phyloP scores from a whole-genome alignment of 2,797 vertebrate genomes.

The Parambassis ranga region DNA sequence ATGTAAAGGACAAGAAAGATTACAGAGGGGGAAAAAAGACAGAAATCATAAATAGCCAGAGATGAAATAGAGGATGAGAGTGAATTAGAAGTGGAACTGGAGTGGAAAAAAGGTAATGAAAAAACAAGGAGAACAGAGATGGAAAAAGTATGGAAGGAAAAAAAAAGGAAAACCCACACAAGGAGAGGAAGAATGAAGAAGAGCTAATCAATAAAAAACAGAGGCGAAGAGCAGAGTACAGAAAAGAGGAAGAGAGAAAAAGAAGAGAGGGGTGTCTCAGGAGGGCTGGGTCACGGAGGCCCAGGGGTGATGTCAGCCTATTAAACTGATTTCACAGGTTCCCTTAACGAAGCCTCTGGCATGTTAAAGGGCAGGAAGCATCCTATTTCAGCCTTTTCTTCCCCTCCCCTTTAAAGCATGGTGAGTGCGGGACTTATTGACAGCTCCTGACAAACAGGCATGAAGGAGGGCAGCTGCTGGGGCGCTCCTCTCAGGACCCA shows the following conservation, averaged over 20 bases:
- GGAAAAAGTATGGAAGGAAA: not conserved
- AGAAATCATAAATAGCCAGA: not conserved
- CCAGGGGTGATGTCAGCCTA: slow-evolving; percentile 83
- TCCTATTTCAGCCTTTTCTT: slow-evolving; percentile 76
- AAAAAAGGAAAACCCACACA: not conserved
- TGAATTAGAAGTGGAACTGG: not conserved
- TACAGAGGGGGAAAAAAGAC: not conserved
- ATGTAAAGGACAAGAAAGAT: not conserved
- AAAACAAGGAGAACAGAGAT: not conserved
- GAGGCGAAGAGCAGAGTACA: slow-evolving; percentile 9
- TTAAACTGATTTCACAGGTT: slow-evolving; percentile 85
- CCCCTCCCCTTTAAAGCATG: slow-evolving; percentile 61
- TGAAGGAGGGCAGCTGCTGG: slow-evolving; percentile 80
- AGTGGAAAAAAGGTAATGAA: not conserved
- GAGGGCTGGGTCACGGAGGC: slow-evolving; percentile 73
- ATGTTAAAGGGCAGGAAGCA: slow-evolving; percentile 84
- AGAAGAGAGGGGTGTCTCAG: slow-evolving; percentile 53
- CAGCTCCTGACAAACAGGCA: slow-evolving; percentile 80
- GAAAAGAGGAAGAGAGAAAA: slow-evolving; percentile 25
- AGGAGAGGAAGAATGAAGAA: not conserved
- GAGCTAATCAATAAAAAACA: slow-evolving; percentile 31
- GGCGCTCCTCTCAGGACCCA: slow-evolving; percentile 76
- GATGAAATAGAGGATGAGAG: not conserved
- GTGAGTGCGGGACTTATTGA: slow-evolving; percentile 74
- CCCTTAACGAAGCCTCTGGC: slow-evolving; percentile 82